Evolutionary conservation across 2,113 vertebrate genomes (phyloP).

Genomic region (Tor tambroides): DNA sequence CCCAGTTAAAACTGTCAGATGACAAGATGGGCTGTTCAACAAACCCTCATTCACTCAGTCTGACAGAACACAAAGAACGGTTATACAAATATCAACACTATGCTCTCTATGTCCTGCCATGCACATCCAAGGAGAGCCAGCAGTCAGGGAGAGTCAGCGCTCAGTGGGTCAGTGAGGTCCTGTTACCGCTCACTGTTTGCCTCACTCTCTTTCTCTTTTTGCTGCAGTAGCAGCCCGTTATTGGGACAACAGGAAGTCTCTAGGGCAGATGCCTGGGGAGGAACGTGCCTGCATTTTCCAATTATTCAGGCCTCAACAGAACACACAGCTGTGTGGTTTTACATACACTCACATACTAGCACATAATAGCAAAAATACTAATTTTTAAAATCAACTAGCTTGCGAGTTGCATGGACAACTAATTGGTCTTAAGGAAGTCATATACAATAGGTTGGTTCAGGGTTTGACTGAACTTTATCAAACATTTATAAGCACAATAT

Average conservation of each 20-base stretch:
- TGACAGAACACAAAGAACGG: slow-evolving; percentile 43
- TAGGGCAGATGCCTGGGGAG: slow-evolving; percentile 60
- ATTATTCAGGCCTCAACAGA: slow-evolving; percentile 60
- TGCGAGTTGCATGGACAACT: not conserved
- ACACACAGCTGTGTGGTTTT: slow-evolving; percentile 57
- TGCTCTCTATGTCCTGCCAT: slow-evolving; percentile 41
- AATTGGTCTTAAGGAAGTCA: not conserved
- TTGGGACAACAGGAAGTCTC: slow-evolving; percentile 56
- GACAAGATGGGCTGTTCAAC: slow-evolving; percentile 33
- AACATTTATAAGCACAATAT: not conserved
- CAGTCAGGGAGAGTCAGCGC: slow-evolving; percentile 38
- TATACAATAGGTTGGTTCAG: not conserved
- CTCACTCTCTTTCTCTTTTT: slow-evolving; percentile 27
- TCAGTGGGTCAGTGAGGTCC: slow-evolving; percentile 42
- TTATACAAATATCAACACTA: slow-evolving; percentile 53
- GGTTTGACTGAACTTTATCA: not conserved
- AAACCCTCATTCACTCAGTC: slow-evolving; percentile 31
- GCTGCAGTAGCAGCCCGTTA: slow-evolving; percentile 40
- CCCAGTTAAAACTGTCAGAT: slow-evolving; percentile 25
- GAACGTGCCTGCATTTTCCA: slow-evolving; percentile 62
- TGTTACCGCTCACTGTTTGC: slow-evolving; percentile 34
- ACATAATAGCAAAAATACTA: not conserved
- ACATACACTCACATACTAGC: slow-evolving; percentile 35
- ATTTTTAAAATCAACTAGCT: not conserved
- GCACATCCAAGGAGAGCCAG: slow-evolving; percentile 41